phyloP scores from a whole-genome alignment of 2,888 invertebrate genomes.

The Ectemnius lituratus region DNA sequence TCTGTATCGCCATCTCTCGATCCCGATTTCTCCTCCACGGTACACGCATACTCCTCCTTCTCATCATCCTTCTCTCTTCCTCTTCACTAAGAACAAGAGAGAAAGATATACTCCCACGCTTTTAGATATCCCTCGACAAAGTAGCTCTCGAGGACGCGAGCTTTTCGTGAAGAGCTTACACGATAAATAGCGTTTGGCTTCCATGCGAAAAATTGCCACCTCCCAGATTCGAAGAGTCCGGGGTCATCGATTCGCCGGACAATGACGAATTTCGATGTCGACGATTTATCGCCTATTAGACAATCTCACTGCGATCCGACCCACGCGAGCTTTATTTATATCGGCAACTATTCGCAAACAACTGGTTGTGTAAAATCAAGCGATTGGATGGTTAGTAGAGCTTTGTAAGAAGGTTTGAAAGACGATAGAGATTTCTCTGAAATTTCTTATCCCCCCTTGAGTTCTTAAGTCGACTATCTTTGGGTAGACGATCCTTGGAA shows the following conservation, averaged over 20 bases:
- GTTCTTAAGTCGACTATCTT: too few relatives aligned
- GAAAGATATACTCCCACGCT: neutral
- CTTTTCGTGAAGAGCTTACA: too few relatives aligned
- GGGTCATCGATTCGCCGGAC: conserved; percentile 11
- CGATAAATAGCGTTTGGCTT: too few relatives aligned
- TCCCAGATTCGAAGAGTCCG: too few relatives aligned
- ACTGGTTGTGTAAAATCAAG: neutral
- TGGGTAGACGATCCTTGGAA: too few relatives aligned
- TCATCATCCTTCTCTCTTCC: too few relatives aligned
- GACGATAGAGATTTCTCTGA: neutral
- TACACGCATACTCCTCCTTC: too few relatives aligned
- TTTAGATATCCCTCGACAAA: too few relatives aligned
- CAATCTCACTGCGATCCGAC: neutral
- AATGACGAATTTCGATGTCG: conserved; percentile 22
- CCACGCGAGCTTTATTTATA: conserved; percentile 21
- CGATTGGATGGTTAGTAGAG: neutral
- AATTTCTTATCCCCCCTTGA: too few relatives aligned
- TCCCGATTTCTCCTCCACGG: conserved; percentile 44
- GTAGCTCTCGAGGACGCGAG: too few relatives aligned
- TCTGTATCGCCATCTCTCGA: conserved; percentile 69
- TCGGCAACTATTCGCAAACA: neutral
- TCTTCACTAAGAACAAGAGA: neutral
- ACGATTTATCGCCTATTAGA: conserved; percentile 27
- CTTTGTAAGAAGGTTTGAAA: neutral
- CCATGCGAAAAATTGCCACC: too few relatives aligned